Evolutionary conservation across 2,113 vertebrate species (phyloP).

Genomic region (Anthoscopus minutus): DNA sequence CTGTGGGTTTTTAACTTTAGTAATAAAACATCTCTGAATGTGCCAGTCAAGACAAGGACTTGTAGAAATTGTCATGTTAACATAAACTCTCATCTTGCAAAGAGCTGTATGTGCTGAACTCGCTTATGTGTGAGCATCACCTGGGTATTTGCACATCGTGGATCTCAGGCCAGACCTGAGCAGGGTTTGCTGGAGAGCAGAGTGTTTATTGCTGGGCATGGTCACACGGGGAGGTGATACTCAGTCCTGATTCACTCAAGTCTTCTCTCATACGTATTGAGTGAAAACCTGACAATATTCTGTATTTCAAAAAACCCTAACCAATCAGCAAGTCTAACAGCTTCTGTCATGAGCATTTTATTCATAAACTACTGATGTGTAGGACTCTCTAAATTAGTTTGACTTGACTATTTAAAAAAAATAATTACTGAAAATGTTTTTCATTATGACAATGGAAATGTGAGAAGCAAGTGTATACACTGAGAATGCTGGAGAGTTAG

Average conservation of each 20-base stretch:
- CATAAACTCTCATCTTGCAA: background rate
- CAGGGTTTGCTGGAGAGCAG: background rate
- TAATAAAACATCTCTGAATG: background rate
- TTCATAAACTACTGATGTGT: background rate
- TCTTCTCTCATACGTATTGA: background rate
- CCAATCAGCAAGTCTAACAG: background rate
- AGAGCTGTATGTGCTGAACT: background rate
- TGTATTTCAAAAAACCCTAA: background rate
- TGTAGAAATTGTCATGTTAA: background rate
- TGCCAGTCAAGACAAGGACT: background rate
- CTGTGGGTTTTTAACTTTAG: background rate
- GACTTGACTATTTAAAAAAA: background rate
- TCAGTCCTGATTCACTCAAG: background rate
- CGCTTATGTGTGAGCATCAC: rapidly evolving
- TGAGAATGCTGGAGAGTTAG: background rate
- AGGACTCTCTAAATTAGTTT: background rate
- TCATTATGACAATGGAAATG: background rate
- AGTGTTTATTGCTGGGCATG: background rate
- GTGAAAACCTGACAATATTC: background rate
- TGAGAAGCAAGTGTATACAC: background rate
- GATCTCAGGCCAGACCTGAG: background rate
- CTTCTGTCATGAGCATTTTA: background rate
- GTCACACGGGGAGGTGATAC: background rate
- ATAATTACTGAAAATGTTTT: rapidly evolving
- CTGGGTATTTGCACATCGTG: background rate